Evolutionary conservation across 1,140 invertebrate species (phyloP), one percentile per base, ranked within the genome.

Genomic region (Odontomachus brunneus): DNA sequence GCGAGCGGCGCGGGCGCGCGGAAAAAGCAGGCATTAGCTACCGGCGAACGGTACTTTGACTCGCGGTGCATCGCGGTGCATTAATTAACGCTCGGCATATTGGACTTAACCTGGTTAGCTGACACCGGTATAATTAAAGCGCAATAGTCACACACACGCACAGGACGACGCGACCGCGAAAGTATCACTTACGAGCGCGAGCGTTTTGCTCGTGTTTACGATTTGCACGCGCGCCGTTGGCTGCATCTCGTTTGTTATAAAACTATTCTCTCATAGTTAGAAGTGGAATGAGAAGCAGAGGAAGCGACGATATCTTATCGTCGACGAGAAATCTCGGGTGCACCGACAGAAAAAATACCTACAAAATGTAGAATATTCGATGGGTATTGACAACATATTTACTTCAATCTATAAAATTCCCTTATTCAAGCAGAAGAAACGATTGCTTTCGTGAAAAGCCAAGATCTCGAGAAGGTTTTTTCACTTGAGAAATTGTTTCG

Each of bases 1-100:
- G 44, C 59, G 33, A 53, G n/a, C 19, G 19, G 24, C 48, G 38
- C 38, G 19, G 49, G 49, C 48, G 62, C 44, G 51, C 49, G 29
- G 66, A 82, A 82, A 82, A 82, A 82, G 51, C 83, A 63, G 59
- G 55, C 82, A 85, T 85, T 85, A 80, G n/a, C 84, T 66, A 29
- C 51, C 9, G 49, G 48, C 51, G 49, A 76, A 86, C 84, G 78
- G 78, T 86, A 85, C 69, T 62, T 67, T 65, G 65, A 83, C 82
- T 65, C 82, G 38, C 63, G 62, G 62, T 63, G 53, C 73, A 84
- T 86, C 76, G 72, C 84, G 65, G 65, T 76, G 51, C 55, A 76
- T 84, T 86, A 86, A 86, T 86, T 84, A 80, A 84, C 60, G 44
- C 59, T 51, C 63, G 60, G 22, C 53, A 57, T 53, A 82, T 87